A percentile compares a stretch with the other conserved stretches of the same genome.
Conservation (phyloP, 1,140 invertebrate genomes). For the Hyposmocoma kahamanoa region DNA sequence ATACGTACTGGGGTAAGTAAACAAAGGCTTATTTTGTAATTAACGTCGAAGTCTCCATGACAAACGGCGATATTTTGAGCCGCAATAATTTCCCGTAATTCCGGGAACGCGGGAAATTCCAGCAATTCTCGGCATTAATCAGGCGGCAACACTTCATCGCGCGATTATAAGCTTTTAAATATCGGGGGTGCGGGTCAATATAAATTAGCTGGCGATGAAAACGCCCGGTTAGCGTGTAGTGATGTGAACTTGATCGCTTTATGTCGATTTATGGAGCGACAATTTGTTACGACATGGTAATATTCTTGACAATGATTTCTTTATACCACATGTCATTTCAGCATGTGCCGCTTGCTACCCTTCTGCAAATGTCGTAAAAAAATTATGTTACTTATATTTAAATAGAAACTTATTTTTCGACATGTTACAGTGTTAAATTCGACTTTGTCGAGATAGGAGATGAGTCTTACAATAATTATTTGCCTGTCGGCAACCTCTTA, state of each 20-base stretch:
- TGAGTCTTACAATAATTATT: no score
- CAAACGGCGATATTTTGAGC: constrained; percentile 7
- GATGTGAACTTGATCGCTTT: constrained; percentile 9
- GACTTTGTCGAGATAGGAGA: no score
- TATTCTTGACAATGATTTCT: no score
- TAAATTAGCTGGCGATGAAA: constrained; percentile 64
- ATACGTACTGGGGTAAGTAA: no score
- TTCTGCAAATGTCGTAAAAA: no score
- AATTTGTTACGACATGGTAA: not conserved
- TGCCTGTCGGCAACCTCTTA: no score
- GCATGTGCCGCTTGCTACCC: no score
- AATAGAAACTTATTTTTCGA: no score
- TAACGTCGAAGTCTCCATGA: not conserved
- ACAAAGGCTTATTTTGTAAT: no score
- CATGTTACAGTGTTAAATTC: no score
- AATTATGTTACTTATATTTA: no score
- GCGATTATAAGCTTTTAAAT: constrained; percentile 67
- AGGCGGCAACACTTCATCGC: constrained; percentile 55
- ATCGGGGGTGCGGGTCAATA: constrained; percentile 38
- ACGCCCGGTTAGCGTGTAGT: constrained; percentile 19
- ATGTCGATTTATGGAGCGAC: not conserved
- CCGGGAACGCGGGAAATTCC: constrained; percentile 15
- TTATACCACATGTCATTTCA: no score
- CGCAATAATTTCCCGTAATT: constrained; percentile 21
- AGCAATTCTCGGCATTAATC: constrained; percentile 51